Percentiles rank a stretch among this genome's conserved stretches.
Conservation (phyloP, 2,888 invertebrate genomes). For the Lepidocyrtoides sp. region DNA sequence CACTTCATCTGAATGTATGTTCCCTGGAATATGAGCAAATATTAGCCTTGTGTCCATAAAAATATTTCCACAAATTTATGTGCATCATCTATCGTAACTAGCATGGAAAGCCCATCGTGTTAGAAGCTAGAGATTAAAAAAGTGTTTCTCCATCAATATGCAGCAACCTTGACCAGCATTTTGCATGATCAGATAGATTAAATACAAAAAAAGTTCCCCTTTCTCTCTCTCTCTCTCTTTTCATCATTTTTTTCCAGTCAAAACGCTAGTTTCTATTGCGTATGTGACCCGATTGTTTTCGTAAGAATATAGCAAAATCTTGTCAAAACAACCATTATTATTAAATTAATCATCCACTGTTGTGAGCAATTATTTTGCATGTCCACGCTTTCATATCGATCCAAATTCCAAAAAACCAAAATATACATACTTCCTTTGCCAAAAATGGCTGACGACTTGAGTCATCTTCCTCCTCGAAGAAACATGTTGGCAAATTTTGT, state of each 20-base stretch:
- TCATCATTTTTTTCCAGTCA: not conserved
- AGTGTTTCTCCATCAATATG: not conserved
- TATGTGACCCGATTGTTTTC: slow-evolving; percentile 24
- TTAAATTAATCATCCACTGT: slow-evolving; percentile 1
- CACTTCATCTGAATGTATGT: slow-evolving; percentile 30
- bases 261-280: not conserved
- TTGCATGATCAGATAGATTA: slow-evolving; percentile 21
- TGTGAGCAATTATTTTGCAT: slow-evolving; percentile 36
- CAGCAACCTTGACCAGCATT: not conserved
- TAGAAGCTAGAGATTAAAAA: not conserved
- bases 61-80: slow-evolving; percentile 1
- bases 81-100: slow-evolving; percentile 6
- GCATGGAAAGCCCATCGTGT: slow-evolving; percentile 25
- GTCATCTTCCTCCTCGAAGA: slow-evolving; percentile 68
- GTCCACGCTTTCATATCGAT: slow-evolving; percentile 9
- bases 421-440: slow-evolving; percentile 1
- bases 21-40: slow-evolving; percentile 55
- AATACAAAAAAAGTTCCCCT: not conserved
- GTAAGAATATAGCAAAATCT: not conserved
- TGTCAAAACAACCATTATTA: not conserved
- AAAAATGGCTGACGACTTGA: slow-evolving; percentile 77
- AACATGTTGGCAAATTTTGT: slow-evolving; percentile 69
- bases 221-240: slow-evolving; percentile 1
- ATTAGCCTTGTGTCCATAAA: slow-evolving; percentile 43
- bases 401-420: slow-evolving; percentile 11